Base-by-base conservation (phyloP, 2,113 vertebrate species). In the Platichthys flesus region DNA sequence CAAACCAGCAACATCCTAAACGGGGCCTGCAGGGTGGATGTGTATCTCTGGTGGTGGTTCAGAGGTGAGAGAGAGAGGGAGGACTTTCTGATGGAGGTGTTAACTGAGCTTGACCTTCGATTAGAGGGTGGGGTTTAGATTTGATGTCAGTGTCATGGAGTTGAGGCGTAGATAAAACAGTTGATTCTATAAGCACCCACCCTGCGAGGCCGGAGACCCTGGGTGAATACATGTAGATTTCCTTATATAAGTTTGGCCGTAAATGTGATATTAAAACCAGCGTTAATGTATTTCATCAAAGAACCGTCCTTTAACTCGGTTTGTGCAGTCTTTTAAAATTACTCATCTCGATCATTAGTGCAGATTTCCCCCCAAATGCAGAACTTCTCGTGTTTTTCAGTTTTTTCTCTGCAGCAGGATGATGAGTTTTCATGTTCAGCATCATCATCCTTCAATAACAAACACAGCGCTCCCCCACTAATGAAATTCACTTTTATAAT, bases 401-500 rank as follows among this genome's bases (percentile, higher is more conserved):
- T 42, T 42, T 42, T 42, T 42, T 12, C 40, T 69, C 16, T 70
- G 63, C 18, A 59, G 47, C 31, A 15, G 23, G 16, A 23, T 12
- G 57, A 56, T 49, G 52, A 79, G n/a, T 67, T 23, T 61, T 40
- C 66, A 45, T 47, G 63, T 73, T 81, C 64, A 23, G 40, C 68
- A 51, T 62, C 42, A 3, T 47, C 42, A 10, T 81, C 60, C 9
- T 67, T 84, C 45, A 78, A 10, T 81, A 78, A 75, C 76, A 69
- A 81, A 52, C 66, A 58, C 59, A 12, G 16, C 7, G 20, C 74
- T 52, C 54, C 10, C 16, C 8, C 69, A 4, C 45, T 58, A 73
- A 78, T 85, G 26, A 71, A 63, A 80, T 76, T 54, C 26, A 55
- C 65, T 76, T 61, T 67, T 55, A 56, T 62, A 71, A 67, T 62